Evolutionary conservation across 1,140 invertebrate genomes (phyloP).

Genomic region (Trachymyrmex septentrionalis): DNA sequence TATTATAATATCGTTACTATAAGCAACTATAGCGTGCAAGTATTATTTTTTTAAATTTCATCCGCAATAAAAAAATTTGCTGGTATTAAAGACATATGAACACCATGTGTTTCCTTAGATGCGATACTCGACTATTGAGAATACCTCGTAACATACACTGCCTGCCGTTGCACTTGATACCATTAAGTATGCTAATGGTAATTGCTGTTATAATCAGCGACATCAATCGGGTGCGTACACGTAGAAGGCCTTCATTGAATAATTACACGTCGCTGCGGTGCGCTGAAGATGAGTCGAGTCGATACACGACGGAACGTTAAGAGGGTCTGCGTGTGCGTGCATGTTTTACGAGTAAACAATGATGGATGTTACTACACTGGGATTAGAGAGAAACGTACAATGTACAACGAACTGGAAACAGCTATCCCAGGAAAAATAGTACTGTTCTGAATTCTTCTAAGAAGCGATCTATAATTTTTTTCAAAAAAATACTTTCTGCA

Average conservation of each 20-base stretch:
- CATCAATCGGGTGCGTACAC: conserved; percentile 81
- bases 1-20: neutral
- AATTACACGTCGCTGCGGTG: conserved; percentile 81
- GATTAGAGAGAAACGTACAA: conserved; percentile 13
- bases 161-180: conserved; percentile 77
- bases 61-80: neutral
- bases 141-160: conserved; percentile 46
- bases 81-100: neutral
- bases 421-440: neutral
- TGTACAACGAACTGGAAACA: neutral
- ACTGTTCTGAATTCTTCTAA: neutral
- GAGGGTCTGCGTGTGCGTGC: conserved; percentile 50
- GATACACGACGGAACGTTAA: conserved; percentile 79
- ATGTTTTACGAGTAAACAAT: conserved; percentile 66
- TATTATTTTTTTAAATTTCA: neutral
- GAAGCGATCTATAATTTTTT: neutral
- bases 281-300: conserved; percentile 79
- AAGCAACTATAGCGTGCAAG: neutral
- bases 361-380: neutral
- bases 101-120: conserved; percentile 53
- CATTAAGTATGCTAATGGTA: conserved; percentile 83
- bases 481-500: neutral
- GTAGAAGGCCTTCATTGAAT: conserved; percentile 82
- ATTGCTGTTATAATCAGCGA: conserved; percentile 83
- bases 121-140: conserved; percentile 35